Evolutionary conservation across 2,113 vertebrate genomes (phyloP).

Genomic region (Eolophus roseicapilla): DNA sequence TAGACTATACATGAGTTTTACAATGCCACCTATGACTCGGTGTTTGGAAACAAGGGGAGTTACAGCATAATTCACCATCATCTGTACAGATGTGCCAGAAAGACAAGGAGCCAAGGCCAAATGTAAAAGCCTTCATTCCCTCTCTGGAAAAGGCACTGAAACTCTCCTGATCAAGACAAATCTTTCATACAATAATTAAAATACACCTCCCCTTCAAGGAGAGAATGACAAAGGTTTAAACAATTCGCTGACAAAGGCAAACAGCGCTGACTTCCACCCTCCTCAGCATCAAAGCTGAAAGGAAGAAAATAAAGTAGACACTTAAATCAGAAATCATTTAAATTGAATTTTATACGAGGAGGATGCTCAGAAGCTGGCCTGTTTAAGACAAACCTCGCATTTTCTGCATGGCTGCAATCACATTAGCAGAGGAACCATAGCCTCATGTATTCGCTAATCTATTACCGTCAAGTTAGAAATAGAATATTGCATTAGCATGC

Average conservation of each 20-base stretch:
- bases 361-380: constrained; percentile 46
- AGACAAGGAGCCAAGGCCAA: neutral
- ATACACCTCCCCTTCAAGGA: constrained; percentile 55
- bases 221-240: constrained; percentile 52
- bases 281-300: constrained; percentile 37
- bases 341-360: constrained; percentile 63
- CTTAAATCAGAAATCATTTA: constrained; percentile 61
- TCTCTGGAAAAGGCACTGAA: constrained; percentile 7
- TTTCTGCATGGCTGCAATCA: constrained; percentile 55
- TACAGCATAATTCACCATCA: neutral
- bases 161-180: constrained; percentile 65
- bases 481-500: constrained; percentile 66
- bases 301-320: constrained; percentile 50
- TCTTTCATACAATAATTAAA: constrained; percentile 57
- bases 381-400: constrained; percentile 42
- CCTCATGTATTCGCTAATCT: constrained; percentile 38
- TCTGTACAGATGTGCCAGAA: neutral
- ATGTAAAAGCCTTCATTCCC: neutral
- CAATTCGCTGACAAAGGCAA: constrained; percentile 48
- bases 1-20: neutral
- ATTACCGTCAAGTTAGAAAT: constrained; percentile 62
- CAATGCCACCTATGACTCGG: neutral
- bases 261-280: neutral
- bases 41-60: neutral
- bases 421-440: constrained; percentile 49